phyloP scores from a whole-genome alignment of 2,888 invertebrate species.

The Spialia ferax region DNA sequence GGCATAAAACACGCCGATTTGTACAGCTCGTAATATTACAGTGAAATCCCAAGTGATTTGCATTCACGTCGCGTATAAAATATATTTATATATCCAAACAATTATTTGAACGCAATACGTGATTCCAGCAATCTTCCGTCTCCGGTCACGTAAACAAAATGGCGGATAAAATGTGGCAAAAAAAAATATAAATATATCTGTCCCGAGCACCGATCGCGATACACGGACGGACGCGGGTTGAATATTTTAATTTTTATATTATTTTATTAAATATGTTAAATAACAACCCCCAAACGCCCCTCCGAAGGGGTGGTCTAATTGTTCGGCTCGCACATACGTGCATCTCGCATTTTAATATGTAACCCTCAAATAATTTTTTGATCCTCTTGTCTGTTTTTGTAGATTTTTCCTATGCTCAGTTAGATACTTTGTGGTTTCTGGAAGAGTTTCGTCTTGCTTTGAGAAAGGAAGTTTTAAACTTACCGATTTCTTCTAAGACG shows the following conservation, averaged over 20 bases:
- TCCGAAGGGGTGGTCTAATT: conserved; percentile 56
- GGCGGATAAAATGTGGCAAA: conserved; percentile 53
- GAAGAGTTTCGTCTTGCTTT: no score
- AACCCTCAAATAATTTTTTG: conserved; percentile 65
- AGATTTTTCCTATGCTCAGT: no score
- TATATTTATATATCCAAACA: conserved; percentile 70
- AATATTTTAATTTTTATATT: conserved; percentile 81
- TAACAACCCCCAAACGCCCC: conserved; percentile 55
- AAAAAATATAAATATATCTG: conserved; percentile 62
- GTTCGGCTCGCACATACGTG: conserved; percentile 55
- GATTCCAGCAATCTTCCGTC: conserved; percentile 66
- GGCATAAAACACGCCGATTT: neutral
- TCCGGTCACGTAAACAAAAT: conserved; percentile 79
- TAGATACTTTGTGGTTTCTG: no score
- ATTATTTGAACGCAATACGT: conserved; percentile 77
- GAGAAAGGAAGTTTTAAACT: no score
- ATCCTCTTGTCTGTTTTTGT: no score
- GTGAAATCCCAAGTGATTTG: conserved; percentile 3
- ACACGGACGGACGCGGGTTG: conserved; percentile 74
- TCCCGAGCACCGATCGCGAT: conserved; percentile 81
- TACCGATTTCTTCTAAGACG: no score
- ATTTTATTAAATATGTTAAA: conserved; percentile 78
- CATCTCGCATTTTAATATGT: conserved; percentile 79
- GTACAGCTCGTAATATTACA: neutral
- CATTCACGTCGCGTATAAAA: conserved; percentile 48